Conservation (phyloP, 2,113 vertebrate genomes). For the Protobothrops mucrosquamatus region DNA sequence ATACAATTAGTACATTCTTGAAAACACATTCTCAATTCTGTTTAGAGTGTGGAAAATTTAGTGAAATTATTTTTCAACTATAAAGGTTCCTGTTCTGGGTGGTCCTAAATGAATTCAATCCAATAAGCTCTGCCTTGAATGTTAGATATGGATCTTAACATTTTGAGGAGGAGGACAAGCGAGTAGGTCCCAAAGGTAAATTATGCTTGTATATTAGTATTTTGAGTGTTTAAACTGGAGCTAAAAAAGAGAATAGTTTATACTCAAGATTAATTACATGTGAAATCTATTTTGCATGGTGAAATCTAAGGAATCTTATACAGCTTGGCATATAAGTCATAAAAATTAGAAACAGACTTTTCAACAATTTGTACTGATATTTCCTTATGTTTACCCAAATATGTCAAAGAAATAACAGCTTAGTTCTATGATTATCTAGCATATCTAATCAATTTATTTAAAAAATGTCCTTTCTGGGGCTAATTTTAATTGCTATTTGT, state of each 20-base stretch:
- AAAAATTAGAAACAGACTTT: neutral
- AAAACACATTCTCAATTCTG: neutral
- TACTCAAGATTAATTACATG: neutral
- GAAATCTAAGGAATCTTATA: neutral
- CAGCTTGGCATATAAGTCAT: neutral
- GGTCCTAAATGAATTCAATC: neutral
- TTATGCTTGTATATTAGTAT: neutral
- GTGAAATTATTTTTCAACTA: neutral
- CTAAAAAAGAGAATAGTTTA: neutral
- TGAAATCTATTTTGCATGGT: neutral
- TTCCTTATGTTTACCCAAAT: neutral
- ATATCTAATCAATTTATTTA: neutral
- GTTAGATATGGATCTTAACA: neutral
- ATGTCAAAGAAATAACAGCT: neutral
- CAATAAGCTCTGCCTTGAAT: accelerated
- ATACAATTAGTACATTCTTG: accelerated
- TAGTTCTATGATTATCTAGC: neutral
- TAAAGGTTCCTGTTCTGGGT: neutral
- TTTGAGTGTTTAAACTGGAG: neutral
- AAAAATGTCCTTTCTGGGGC: neutral
- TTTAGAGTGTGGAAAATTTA: too few relatives aligned
- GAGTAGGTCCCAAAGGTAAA: neutral
- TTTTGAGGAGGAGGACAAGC: neutral
- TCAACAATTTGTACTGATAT: neutral
- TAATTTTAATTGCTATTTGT: neutral